A percentile compares a stretch with the other conserved stretches of the same genome.
These are phyloP conservation scores for Anastrepha obliqua DNA, from an alignment of 1,140 invertebrate genomes.

Conservation along the genomic window DNA sequence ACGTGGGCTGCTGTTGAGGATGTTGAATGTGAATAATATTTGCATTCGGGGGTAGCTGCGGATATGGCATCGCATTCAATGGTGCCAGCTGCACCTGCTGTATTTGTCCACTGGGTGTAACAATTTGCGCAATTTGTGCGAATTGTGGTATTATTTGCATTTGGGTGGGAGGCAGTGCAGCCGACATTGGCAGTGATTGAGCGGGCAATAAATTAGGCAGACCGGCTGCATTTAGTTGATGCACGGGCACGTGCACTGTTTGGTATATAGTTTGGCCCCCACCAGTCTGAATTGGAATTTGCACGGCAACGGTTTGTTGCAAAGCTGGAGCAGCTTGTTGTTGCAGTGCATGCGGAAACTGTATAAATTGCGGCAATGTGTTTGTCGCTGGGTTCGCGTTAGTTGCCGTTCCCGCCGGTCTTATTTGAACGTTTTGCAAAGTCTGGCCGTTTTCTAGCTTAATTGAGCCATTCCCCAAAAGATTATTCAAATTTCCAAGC, in stretches of 20 bases:
- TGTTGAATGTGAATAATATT: slow-evolving; percentile 71
- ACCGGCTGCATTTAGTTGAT: slow-evolving; percentile 79
- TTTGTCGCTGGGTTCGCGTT: neutral
- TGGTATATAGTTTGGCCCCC: slow-evolving; percentile 95
- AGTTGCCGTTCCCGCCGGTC: slow-evolving; percentile 75
- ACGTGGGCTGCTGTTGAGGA: slow-evolving; percentile 21
- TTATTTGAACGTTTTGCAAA: slow-evolving; percentile 83
- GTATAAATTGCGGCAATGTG: slow-evolving; percentile 79
- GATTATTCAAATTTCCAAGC: slow-evolving; percentile 63
- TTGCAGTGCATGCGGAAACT: slow-evolving; percentile 77
- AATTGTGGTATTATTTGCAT: slow-evolving; percentile 86
- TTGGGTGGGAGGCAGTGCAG: slow-evolving; percentile 70
- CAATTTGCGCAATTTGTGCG: slow-evolving; percentile 87
- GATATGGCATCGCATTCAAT: slow-evolving; percentile 73
- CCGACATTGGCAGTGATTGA: slow-evolving; percentile 60
- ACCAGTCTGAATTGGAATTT: slow-evolving; percentile 91
- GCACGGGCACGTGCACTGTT: slow-evolving; percentile 92
- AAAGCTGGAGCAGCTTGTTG: slow-evolving; percentile 78
- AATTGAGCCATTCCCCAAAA: slow-evolving; percentile 62
- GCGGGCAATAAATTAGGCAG: slow-evolving; percentile 74
- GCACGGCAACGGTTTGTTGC: slow-evolving; percentile 89
- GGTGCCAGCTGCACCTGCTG: slow-evolving; percentile 86
- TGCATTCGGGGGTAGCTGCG: slow-evolving; percentile 73
- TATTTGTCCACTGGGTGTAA: slow-evolving; percentile 90
- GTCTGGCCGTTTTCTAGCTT: slow-evolving; percentile 70